Evolutionary conservation across 2,888 invertebrate genomes (phyloP).

Genomic region (Gymnoscelis rufifasciata): DNA sequence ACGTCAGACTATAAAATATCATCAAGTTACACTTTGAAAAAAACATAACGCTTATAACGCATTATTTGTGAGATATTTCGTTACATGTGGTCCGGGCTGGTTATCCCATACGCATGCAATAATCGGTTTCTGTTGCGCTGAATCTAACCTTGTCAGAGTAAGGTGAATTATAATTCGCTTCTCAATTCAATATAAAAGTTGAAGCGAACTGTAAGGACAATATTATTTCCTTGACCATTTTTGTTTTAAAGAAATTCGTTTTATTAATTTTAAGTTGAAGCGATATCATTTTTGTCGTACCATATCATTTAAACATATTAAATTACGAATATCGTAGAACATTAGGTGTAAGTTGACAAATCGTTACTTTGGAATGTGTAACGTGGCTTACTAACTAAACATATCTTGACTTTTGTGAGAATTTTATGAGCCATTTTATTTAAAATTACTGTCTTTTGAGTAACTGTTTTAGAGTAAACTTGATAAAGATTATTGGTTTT

Average conservation of each 20-base stretch:
- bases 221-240: too few species aligned
- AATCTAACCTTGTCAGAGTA: slow-evolving; percentile 72
- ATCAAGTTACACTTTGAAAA: slow-evolving; percentile 16
- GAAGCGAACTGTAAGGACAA: too few species aligned
- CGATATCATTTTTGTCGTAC: slow-evolving; percentile 63
- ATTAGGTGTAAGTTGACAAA: slow-evolving; percentile 41
- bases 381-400: slow-evolving; percentile 16
- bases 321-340: slow-evolving; percentile 45
- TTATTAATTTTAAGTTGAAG: too few species aligned
- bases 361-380: slow-evolving; percentile 26
- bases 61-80: slow-evolving; percentile 19
- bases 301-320: slow-evolving; percentile 71
- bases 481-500: slow-evolving; percentile 52
- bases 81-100: slow-evolving; percentile 21
- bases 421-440: slow-evolving; percentile 30
- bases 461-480: slow-evolving; percentile 48
- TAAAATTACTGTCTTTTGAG: slow-evolving; percentile 31
- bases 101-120: slow-evolving; percentile 46
- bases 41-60: slow-evolving; percentile 13
- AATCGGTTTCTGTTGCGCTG: slow-evolving; percentile 69
- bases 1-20: neutral
- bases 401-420: slow-evolving; percentile 28
- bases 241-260: too few species aligned
- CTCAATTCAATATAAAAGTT: too few species aligned
- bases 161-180: slow-evolving; percentile 78